Evolutionary conservation across 2,888 invertebrate species (phyloP).

Genomic region (Phengaris alcon): DNA sequence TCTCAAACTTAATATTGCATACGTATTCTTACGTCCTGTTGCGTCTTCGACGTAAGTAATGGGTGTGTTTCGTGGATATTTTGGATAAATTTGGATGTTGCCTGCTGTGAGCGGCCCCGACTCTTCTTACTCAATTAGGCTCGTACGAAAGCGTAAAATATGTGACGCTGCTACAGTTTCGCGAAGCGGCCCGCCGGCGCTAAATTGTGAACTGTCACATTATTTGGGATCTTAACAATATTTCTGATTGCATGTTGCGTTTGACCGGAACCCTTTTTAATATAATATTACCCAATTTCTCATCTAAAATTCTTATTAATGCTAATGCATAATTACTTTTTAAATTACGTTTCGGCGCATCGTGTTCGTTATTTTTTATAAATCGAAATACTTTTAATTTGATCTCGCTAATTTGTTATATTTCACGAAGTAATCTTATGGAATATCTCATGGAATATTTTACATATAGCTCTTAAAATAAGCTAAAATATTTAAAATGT

Average conservation of each 20-base stretch:
- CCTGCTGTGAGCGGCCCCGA: constrained; percentile 66
- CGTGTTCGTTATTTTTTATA: constrained; percentile 8
- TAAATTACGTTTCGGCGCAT: constrained; percentile 7
- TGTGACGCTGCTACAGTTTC: constrained; percentile 74
- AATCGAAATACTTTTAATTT: not conserved
- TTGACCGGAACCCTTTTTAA: constrained; percentile 47
- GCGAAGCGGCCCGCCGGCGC: constrained; percentile 52
- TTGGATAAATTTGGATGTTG: constrained; percentile 72
- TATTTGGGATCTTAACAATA: constrained; percentile 71
- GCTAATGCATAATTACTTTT: constrained; percentile 30
- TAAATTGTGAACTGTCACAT: constrained; percentile 71
- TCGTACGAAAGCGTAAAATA: constrained; percentile 74
- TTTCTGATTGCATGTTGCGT: constrained; percentile 63
- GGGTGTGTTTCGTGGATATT: constrained; percentile 66
- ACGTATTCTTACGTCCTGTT: constrained; percentile 60
- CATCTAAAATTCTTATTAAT: constrained; percentile 39
- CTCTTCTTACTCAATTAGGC: constrained; percentile 75
- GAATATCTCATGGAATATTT: not conserved
- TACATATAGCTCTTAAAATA: too few relatives aligned
- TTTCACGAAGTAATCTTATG: not conserved
- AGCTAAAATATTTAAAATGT: too few relatives aligned
- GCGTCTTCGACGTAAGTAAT: constrained; percentile 70
- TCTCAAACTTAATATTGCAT: constrained; percentile 75
- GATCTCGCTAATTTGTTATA: not conserved
- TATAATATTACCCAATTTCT: constrained; percentile 42